Evolutionary conservation across 1,140 invertebrate genomes (phyloP).

Genomic region (Macrocentrus cingulum): DNA sequence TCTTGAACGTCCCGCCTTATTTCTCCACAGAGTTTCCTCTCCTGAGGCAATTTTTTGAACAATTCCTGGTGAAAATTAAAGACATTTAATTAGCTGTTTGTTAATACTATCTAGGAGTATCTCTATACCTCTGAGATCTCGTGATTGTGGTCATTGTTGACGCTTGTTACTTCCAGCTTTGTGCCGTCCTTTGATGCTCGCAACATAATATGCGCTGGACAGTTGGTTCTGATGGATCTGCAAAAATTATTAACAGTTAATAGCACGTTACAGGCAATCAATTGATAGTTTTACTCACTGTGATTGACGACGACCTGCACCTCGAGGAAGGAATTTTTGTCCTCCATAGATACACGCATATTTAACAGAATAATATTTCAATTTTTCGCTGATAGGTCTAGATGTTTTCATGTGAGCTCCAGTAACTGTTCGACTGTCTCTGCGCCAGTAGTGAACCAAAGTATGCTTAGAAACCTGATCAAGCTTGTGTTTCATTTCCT

Average conservation of each 20-base stretch:
- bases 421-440: constrained; percentile 56
- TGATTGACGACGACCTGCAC: constrained; percentile 52
- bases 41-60: constrained; percentile 54
- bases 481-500: constrained; percentile 50
- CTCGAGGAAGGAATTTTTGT: constrained; percentile 53
- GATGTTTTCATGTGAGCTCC: constrained; percentile 58
- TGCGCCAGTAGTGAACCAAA: constrained; percentile 55
- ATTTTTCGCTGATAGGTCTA: constrained; percentile 49
- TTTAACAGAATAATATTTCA: constrained; percentile 58
- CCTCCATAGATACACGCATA: constrained; percentile 59
- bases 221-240: constrained; percentile 56
- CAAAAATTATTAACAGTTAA: constrained; percentile 16
- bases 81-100: constrained; percentile 12
- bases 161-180: constrained; percentile 57
- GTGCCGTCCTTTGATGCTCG: constrained; percentile 56
- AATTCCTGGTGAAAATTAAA: constrained; percentile 40
- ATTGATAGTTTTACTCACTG: constrained; percentile 42
- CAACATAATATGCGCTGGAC: constrained; percentile 57
- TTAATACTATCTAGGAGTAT: background rate
- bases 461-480: constrained; percentile 51
- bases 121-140: constrained; percentile 53
- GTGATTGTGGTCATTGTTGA: constrained; percentile 58
- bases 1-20: constrained; percentile 56
- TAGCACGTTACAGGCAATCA: background rate
- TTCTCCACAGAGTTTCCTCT: constrained; percentile 51